These are phyloP conservation scores for Danionella cerebrum DNA, from an alignment of 2,113 vertebrate genomes.

Conservation along the genomic window DNA sequence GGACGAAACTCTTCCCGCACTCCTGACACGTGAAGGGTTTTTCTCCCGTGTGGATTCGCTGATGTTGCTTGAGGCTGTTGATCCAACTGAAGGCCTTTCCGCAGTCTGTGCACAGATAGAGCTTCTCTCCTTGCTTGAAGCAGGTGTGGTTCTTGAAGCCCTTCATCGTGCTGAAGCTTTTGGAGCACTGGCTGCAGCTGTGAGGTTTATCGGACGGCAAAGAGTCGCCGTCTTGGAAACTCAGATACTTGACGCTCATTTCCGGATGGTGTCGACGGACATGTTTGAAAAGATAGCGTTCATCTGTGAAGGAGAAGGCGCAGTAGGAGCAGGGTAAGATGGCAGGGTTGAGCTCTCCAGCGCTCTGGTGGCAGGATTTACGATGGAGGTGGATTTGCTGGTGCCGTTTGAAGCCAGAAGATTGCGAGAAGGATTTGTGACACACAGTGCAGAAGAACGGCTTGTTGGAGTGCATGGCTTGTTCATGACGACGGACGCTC, in stretches of 20 bases:
- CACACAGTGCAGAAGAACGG: conserved; percentile 57
- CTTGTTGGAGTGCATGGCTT: conserved; percentile 43
- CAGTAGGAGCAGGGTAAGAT: conserved; percentile 59
- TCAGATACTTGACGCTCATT: conserved; percentile 46
- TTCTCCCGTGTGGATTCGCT: conserved; percentile 66
- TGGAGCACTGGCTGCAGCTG: conserved; percentile 51
- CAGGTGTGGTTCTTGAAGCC: conserved; percentile 59
- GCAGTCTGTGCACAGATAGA: conserved; percentile 64
- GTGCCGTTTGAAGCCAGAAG: conserved; percentile 59
- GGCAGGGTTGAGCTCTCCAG: conserved; percentile 46
- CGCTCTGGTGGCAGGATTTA: conserved; percentile 1
- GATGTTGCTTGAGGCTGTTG: conserved; percentile 64
- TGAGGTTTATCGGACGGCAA: conserved; percentile 18
- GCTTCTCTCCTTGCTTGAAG: conserved; percentile 51
- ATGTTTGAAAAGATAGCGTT: conserved; percentile 65
- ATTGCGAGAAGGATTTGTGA: conserved; percentile 50
- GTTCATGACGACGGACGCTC: conserved; percentile 58
- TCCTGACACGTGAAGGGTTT: conserved; percentile 59
- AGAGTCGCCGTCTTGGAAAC: conserved; percentile 27
- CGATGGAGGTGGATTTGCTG: conserved; percentile 53
- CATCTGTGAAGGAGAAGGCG: conserved; percentile 65
- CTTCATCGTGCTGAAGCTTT: conserved; percentile 41
- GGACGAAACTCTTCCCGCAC: conserved; percentile 63
- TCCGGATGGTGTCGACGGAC: conserved; percentile 61
- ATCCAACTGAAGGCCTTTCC: conserved; percentile 63